These are phyloP conservation scores for Himalopsyche phryganea DNA, from an alignment of 1,140 invertebrate genomes.

Conservation along the genomic window DNA sequence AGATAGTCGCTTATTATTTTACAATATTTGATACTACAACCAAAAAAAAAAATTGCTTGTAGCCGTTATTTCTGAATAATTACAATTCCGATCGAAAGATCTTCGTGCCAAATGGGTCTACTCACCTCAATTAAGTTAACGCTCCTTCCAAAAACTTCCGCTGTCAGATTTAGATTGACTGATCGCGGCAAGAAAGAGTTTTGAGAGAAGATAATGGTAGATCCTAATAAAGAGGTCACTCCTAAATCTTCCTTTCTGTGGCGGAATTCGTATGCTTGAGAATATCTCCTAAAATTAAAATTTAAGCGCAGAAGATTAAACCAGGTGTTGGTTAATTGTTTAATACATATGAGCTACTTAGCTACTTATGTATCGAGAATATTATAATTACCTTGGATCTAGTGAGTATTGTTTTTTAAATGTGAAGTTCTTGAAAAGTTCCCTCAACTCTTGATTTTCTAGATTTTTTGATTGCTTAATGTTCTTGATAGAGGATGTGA, in stretches of 20 bases:
- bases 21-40: too few relatives aligned
- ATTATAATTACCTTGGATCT: conserved; percentile 64
- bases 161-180: conserved; percentile 73
- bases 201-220: conserved; percentile 82
- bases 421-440: conserved; percentile 65
- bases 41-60: too few relatives aligned
- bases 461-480: conserved; percentile 73
- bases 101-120: too few relatives aligned
- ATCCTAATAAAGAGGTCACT: conserved; percentile 65
- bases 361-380: too few relatives aligned
- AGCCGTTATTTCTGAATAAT: too few relatives aligned
- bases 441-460: conserved; percentile 62
- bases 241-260: conserved; percentile 68
- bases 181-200: conserved; percentile 83
- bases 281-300: conserved; percentile 65
- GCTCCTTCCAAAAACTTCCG: conserved; percentile 80
- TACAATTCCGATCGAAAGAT: too few relatives aligned
- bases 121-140: conserved; percentile 77
- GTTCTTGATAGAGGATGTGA: conserved; percentile 75
- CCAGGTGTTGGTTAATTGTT: too few relatives aligned
- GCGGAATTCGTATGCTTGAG: conserved; percentile 77
- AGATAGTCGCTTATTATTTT: too few relatives aligned
- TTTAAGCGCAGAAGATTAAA: too few relatives aligned
- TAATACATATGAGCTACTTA: too few relatives aligned
- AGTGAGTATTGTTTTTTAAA: conserved; percentile 70